A percentile compares a stretch with the other conserved stretches of the same genome.
Conservation (phyloP, 2,797 vertebrate species). For the Eupleurogrammus muticus region DNA sequence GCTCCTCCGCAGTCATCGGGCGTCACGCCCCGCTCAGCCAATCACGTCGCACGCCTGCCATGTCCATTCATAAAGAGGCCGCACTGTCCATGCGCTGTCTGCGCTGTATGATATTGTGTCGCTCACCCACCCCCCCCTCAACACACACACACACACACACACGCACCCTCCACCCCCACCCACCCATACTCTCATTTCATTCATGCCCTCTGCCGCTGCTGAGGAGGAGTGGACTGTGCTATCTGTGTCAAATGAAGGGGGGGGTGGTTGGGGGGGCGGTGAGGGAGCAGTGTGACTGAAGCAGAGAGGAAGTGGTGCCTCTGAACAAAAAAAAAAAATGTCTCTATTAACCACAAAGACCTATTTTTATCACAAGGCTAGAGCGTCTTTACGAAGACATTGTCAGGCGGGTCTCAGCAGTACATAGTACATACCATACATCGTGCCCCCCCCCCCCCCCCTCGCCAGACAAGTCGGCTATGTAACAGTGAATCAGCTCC, state of each 20-base stretch:
- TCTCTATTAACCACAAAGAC: conserved; percentile 28
- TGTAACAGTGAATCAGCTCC: conserved; percentile 65
- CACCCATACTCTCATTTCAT: conserved; percentile 58
- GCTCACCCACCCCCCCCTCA: conserved; percentile 44
- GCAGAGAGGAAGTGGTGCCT: conserved; percentile 51
- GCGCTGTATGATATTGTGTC: conserved; percentile 65
- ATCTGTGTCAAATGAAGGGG: conserved; percentile 45
- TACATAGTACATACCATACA: conserved; percentile 3
- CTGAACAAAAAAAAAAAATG: conserved; percentile 25
- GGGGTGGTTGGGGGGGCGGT: neutral
- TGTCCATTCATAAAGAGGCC: conserved; percentile 84
- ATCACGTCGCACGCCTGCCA: conserved; percentile 65
- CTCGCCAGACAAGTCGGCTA: conserved; percentile 23
- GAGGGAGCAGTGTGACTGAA: conserved; percentile 41
- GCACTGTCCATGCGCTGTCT: conserved; percentile 48
- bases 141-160: neutral
- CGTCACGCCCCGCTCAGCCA: conserved; percentile 71
- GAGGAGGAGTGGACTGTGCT: conserved; percentile 52
- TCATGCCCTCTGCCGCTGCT: conserved; percentile 66
- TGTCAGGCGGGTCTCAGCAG: conserved; percentile 16
- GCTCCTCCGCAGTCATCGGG: conserved; percentile 47
- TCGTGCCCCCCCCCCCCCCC: neutral
- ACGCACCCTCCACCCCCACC: neutral
- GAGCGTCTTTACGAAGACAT: neutral
- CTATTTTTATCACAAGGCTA: conserved; percentile 46